These are phyloP conservation scores for Rhinolophus ferrumequinum DNA, from an alignment of 2,113 vertebrate genomes.

Conservation along the genomic window DNA sequence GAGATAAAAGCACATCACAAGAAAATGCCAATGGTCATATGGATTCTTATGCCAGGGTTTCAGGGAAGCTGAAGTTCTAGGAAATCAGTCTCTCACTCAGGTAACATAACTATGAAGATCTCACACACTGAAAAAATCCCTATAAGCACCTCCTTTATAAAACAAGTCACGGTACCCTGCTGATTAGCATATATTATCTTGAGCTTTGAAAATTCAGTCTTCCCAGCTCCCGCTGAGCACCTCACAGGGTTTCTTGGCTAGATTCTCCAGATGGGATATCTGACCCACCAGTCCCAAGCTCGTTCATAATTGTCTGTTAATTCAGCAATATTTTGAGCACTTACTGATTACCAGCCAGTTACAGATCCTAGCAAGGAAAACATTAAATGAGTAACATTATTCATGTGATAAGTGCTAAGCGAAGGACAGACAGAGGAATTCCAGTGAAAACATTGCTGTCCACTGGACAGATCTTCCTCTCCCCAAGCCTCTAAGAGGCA, in stretches of 20 bases:
- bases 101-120: not conserved
- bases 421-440: not conserved
- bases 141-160: not conserved
- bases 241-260: not conserved
- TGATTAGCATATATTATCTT: not conserved
- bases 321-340: not conserved
- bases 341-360: not conserved
- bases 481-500: no score
- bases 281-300: not conserved
- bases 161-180: not conserved
- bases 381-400: not conserved
- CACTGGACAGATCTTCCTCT: not conserved
- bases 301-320: not conserved
- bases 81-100: not conserved
- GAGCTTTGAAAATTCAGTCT: not conserved
- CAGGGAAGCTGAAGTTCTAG: not conserved
- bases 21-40: not conserved
- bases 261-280: not conserved
- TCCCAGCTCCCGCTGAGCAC: not conserved
- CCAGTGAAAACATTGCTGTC: not conserved
- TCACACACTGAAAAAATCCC: not conserved
- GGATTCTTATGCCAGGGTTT: not conserved
- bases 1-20: not conserved
- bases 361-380: not conserved
- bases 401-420: not conserved